Conservation (phyloP, 2,113 vertebrate genomes). For the Anhinga anhinga region DNA sequence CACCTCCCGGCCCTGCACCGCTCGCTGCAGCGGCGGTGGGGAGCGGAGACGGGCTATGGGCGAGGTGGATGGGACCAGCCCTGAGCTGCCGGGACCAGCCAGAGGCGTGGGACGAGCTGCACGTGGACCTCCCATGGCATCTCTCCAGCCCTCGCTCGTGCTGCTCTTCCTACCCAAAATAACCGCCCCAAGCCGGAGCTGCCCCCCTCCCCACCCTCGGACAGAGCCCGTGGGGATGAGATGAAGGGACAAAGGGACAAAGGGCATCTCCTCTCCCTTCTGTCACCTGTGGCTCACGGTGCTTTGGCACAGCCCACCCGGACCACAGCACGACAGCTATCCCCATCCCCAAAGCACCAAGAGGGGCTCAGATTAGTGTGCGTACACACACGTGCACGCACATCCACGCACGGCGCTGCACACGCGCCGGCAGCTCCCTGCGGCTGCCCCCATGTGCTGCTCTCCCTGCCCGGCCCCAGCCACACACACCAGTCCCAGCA, state of each 20-base stretch:
- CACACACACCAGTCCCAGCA: accelerated
- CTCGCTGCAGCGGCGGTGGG: background rate
- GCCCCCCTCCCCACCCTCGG: no score
- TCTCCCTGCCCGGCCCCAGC: background rate
- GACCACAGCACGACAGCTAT: accelerated
- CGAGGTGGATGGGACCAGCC: background rate
- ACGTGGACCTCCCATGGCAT: background rate
- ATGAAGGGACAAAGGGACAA: background rate
- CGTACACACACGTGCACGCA: accelerated
- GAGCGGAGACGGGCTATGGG: accelerated
- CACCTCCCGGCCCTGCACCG: background rate
- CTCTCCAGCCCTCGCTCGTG: accelerated
- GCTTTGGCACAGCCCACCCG: background rate
- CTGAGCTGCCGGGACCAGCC: background rate
- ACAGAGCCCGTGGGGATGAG: background rate
- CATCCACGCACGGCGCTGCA: background rate
- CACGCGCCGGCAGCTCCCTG: background rate
- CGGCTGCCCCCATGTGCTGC: background rate
- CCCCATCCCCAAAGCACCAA: background rate
- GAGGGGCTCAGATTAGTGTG: background rate
- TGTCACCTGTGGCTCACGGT: background rate
- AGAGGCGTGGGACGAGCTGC: background rate
- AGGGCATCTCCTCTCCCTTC: background rate
- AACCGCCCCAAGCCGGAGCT: background rate
- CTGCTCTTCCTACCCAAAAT: background rate